Conservation (phyloP, 2,113 vertebrate species). For the Salvelinus sp. region DNA sequence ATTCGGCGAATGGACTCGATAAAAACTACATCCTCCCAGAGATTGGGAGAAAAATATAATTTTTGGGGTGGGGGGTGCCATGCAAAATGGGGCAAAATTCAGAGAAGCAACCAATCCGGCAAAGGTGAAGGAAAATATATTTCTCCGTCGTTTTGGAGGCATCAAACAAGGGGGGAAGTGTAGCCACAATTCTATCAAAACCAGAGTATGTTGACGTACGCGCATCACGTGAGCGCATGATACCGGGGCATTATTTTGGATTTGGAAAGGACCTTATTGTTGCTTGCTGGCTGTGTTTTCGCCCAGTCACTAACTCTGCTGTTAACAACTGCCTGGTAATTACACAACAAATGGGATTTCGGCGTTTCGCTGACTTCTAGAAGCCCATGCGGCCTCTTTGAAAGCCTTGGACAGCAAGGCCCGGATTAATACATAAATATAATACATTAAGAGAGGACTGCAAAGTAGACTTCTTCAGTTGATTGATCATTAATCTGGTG, state of each 20-base stretch:
- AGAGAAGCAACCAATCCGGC: not conserved
- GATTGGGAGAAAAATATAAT: slow-evolving; percentile 20
- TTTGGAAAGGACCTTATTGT: slow-evolving; percentile 46
- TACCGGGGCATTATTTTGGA: slow-evolving; percentile 59
- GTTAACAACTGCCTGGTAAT: slow-evolving; percentile 33
- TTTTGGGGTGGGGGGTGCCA: slow-evolving; percentile 4
- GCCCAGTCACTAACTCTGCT: slow-evolving; percentile 50
- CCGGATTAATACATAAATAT: slow-evolving; percentile 53
- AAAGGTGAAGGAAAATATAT: not conserved
- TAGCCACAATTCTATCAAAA: slow-evolving; percentile 44
- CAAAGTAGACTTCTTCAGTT: slow-evolving; percentile 58
- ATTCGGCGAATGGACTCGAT: slow-evolving; percentile 46
- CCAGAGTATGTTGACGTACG: slow-evolving; percentile 58
- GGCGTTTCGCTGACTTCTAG: slow-evolving; percentile 27
- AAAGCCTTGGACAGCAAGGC: slow-evolving; percentile 41
- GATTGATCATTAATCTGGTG: slow-evolving; percentile 83
- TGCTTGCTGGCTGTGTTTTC: slow-evolving; percentile 31
- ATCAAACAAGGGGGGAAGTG: not conserved
- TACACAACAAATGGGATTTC: slow-evolving; percentile 37
- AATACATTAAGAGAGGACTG: slow-evolving; percentile 65
- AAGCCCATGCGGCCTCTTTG: slow-evolving; percentile 34
- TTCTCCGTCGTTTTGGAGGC: slow-evolving; percentile 24
- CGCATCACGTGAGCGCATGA: slow-evolving; percentile 61
- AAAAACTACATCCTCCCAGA: slow-evolving; percentile 43
- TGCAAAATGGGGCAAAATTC: slow-evolving; percentile 12